Evolutionary conservation across 2,797 vertebrate genomes (phyloP).

Genomic region (Onychomys arenicola): DNA sequence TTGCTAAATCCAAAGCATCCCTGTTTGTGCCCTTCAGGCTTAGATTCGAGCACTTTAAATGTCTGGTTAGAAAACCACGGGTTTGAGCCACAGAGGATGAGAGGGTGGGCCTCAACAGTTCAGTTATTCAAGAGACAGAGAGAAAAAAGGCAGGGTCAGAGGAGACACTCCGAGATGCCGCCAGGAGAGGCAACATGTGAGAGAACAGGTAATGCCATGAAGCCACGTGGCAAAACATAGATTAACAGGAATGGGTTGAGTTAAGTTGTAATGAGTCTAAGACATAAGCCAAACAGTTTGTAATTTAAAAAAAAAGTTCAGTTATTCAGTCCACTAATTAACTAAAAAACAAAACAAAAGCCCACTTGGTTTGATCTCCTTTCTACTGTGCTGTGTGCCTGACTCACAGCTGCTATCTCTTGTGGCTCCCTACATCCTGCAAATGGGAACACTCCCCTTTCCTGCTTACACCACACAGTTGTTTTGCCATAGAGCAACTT

Average conservation of each 20-base stretch:
- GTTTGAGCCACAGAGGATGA: neutral
- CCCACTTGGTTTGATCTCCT: neutral
- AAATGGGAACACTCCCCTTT: neutral
- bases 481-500: neutral
- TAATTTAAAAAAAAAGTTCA: neutral
- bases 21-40: neutral
- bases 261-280: too few relatives aligned
- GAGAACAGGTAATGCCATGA: too few relatives aligned
- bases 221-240: too few relatives aligned
- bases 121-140: neutral
- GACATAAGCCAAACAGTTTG: too few relatives aligned
- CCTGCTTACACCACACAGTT: neutral
- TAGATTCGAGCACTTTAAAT: slow-evolving; percentile 12
- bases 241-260: too few relatives aligned
- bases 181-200: too few relatives aligned
- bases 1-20: neutral
- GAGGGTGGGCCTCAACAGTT: neutral
- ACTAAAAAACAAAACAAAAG: neutral
- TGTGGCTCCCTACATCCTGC: neutral
- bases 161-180: too few relatives aligned
- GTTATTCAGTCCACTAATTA: neutral
- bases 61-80: slow-evolving; percentile 4
- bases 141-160: too few relatives aligned
- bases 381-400: neutral
- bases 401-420: neutral